Percentiles rank a stretch among this genome's conserved stretches.
Conservation (phyloP, 2,888 invertebrate genomes). For the Rhagonycha fulva region DNA sequence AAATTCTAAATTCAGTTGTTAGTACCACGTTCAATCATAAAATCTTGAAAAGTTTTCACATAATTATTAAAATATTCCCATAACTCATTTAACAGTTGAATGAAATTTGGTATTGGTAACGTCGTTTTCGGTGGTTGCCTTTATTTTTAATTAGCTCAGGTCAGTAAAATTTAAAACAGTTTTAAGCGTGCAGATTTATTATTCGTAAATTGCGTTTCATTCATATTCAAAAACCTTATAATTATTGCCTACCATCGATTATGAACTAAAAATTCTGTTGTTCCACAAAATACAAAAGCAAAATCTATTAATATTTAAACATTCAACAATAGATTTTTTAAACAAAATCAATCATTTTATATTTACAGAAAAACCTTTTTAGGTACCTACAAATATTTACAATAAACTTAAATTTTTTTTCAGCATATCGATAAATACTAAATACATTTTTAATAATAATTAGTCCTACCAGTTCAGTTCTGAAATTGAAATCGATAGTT, state of each 20-base stretch:
- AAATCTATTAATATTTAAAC: neutral
- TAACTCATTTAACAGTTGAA: neutral
- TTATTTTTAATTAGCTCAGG: neutral
- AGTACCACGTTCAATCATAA: neutral
- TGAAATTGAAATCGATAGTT: neutral
- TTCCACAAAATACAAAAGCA: neutral
- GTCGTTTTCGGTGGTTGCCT: neutral
- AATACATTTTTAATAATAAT: neutral
- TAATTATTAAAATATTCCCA: neutral
- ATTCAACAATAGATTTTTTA: neutral
- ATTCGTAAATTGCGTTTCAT: neutral
- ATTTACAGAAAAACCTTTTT: neutral
- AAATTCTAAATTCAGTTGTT: neutral
- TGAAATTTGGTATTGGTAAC: neutral
- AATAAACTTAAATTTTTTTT: neutral
- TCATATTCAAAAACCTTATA: neutral
- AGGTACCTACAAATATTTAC: neutral
- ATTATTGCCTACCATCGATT: neutral
- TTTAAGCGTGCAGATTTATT: neutral
- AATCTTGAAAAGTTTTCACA: neutral
- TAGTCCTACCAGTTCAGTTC: neutral
- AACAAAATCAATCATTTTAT: neutral
- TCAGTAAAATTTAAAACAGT: neutral
- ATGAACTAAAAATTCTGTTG: neutral
- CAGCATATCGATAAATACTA: no score